Evolutionary conservation across 2,797 vertebrate species (phyloP).

Genomic region (Enteromius trimaculatus): DNA sequence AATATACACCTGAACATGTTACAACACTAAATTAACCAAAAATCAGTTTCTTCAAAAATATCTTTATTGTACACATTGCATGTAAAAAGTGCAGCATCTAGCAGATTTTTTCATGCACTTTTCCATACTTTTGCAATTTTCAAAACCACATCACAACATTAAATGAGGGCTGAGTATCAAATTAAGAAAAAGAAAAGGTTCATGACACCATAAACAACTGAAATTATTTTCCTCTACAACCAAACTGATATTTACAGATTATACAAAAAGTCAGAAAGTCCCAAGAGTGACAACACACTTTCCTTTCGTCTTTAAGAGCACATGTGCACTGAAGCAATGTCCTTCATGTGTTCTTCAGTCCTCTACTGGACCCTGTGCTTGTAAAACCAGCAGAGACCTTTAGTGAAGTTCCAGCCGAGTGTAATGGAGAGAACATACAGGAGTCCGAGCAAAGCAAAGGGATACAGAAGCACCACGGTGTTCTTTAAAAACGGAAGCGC

Average conservation of each 20-base stretch:
- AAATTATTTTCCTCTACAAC: conserved; percentile 69
- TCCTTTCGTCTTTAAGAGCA: conserved; percentile 42
- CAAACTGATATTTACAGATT: conserved; percentile 75
- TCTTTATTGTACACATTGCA: conserved; percentile 77
- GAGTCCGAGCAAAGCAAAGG: conserved; percentile 87
- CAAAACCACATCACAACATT: conserved; percentile 54
- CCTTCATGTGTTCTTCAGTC: not conserved
- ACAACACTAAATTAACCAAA: not conserved
- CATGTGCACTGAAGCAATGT: conserved; percentile 6
- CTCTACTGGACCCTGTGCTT: conserved; percentile 89
- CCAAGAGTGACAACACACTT: conserved; percentile 21
- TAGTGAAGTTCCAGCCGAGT: conserved; percentile 96
- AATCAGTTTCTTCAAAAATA: conserved; percentile 55
- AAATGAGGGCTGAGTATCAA: conserved; percentile 52
- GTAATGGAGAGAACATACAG: conserved; percentile 90
- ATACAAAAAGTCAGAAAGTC: conserved; percentile 68
- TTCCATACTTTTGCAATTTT: conserved; percentile 38
- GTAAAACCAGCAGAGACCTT: conserved; percentile 91
- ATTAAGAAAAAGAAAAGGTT: conserved; percentile 57
- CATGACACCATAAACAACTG: conserved; percentile 60
- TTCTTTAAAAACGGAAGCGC: conserved; percentile 94
- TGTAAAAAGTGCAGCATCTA: conserved; percentile 55
- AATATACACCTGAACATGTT: not conserved
- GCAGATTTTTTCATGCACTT: conserved; percentile 20
- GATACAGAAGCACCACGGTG: conserved; percentile 93